These are phyloP conservation scores for Rynchops niger DNA, from an alignment of 2,113 vertebrate species.

Conservation along the genomic window DNA sequence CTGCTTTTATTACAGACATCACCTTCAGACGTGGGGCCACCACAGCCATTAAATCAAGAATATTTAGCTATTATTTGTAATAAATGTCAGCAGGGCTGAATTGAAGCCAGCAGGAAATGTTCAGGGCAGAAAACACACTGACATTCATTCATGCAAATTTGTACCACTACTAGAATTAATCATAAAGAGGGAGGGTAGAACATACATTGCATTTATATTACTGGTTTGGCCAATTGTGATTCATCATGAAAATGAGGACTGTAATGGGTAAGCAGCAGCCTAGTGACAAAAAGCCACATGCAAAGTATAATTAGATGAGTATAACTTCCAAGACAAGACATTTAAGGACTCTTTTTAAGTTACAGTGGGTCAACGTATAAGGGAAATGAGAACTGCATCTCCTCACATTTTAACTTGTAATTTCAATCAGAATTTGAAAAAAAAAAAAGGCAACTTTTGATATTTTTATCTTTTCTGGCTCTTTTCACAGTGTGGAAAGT, in stretches of 20 bases:
- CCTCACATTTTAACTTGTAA: background rate
- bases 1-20: constrained; percentile 79
- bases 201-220: constrained; percentile 70
- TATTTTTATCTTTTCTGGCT: background rate
- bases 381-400: background rate
- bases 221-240: constrained; percentile 60
- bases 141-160: constrained; percentile 85
- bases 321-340: constrained; percentile 42
- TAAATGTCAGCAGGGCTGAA: constrained; percentile 81
- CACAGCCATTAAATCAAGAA: constrained; percentile 79
- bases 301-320: constrained; percentile 23
- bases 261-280: constrained; percentile 43
- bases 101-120: constrained; percentile 77
- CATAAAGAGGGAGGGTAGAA: constrained; percentile 54
- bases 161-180: constrained; percentile 76
- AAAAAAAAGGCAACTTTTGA: background rate
- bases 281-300: constrained; percentile 53
- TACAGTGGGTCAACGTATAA: background rate
- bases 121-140: constrained; percentile 79
- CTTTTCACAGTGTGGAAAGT: background rate
- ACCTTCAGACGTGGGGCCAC: constrained; percentile 74
- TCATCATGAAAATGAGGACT: constrained; percentile 56
- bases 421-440: background rate
- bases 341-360: background rate
- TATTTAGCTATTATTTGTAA: constrained; percentile 86